Evolutionary conservation across 1,140 invertebrate species (phyloP).

Genomic region (Drosophila varians): DNA sequence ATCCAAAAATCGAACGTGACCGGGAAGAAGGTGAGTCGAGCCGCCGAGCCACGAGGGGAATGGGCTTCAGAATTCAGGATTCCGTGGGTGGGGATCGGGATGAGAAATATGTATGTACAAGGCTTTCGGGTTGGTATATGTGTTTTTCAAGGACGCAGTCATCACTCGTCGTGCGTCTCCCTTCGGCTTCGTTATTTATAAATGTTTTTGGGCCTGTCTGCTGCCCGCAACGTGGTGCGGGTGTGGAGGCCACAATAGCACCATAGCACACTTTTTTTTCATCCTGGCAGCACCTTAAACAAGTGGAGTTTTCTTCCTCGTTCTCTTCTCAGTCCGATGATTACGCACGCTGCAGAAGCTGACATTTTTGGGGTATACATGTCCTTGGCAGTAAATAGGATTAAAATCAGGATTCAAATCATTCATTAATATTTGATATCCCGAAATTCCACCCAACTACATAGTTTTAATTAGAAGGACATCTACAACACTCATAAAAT

Average conservation of each 20-base stretch:
- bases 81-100: slow-evolving; percentile 78
- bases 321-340: slow-evolving; percentile 2
- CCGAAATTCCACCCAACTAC: neutral
- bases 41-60: slow-evolving; percentile 2
- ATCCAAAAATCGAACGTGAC: slow-evolving; percentile 84
- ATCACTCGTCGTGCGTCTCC: slow-evolving; percentile 62
- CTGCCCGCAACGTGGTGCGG: slow-evolving; percentile 16
- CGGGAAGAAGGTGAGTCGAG: slow-evolving; percentile 83
- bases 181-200: slow-evolving; percentile 66
- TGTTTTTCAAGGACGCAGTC: slow-evolving; percentile 74
- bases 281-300: slow-evolving; percentile 31
- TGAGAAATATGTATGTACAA: slow-evolving; percentile 25
- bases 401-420: too few species aligned
- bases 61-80: too few species aligned
- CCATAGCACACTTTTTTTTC: slow-evolving; percentile 68
- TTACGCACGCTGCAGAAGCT: slow-evolving; percentile 23
- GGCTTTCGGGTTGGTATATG: slow-evolving; percentile 42
- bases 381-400: slow-evolving; percentile 61
- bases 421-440: neutral
- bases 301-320: slow-evolving; percentile 37
- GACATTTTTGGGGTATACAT: slow-evolving; percentile 41
- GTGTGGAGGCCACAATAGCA: slow-evolving; percentile 27
- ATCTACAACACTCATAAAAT: neutral
- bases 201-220: slow-evolving; percentile 65
- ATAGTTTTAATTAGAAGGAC: neutral